These are phyloP conservation scores for Syncerus caffer DNA, from an alignment of 2,797 vertebrate genomes.

Conservation along the genomic window DNA sequence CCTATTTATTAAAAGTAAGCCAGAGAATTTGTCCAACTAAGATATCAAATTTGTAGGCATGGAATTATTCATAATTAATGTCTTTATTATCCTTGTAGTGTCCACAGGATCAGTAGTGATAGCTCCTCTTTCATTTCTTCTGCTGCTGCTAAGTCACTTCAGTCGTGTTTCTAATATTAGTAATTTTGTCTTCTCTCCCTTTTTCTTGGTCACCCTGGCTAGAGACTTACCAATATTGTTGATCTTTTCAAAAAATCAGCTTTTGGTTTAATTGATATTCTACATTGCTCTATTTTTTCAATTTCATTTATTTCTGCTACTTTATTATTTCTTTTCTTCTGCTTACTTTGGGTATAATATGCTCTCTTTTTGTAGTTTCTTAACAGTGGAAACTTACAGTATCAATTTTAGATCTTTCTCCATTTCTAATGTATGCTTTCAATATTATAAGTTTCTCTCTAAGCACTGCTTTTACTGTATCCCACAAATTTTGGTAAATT, in stretches of 20 bases:
- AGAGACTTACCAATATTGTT: not conserved
- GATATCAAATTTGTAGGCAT: not conserved
- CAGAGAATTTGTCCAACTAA: not conserved
- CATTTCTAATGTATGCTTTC: not conserved
- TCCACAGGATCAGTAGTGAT: not conserved
- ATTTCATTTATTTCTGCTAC: not conserved
- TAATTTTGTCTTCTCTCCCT: not conserved
- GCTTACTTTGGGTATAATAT: not conserved
- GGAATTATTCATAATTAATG: not conserved
- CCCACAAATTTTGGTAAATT: not conserved
- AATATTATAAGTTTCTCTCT: not conserved
- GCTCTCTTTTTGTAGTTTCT: not conserved
- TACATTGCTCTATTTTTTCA: not conserved
- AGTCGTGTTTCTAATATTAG: not conserved
- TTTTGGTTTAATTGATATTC: not conserved
- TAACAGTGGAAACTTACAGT: not conserved
- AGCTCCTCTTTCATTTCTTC: not conserved
- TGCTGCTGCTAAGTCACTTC: too few species aligned
- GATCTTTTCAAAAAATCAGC: not conserved
- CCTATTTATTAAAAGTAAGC: not conserved
- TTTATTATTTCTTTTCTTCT: not conserved
- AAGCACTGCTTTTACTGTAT: constrained; percentile 38
- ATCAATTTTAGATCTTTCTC: not conserved
- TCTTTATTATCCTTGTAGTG: not conserved
- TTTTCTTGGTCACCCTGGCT: not conserved